These are phyloP conservation scores for Agriopis aurantiaria DNA, from an alignment of 2,888 invertebrate species.

Conservation along the genomic window DNA sequence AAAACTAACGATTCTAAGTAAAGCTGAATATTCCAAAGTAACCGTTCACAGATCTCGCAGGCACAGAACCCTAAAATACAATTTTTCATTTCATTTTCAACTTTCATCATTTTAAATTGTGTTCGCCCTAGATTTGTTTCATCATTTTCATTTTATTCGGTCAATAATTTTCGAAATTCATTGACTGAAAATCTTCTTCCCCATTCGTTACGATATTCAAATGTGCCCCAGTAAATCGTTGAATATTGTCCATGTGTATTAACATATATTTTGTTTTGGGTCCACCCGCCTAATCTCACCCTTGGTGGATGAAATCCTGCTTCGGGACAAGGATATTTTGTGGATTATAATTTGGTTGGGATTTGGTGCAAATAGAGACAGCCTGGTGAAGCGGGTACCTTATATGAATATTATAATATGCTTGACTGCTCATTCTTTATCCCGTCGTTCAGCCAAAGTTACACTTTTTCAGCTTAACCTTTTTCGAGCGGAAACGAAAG, in stretches of 20 bases:
- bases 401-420: neutral
- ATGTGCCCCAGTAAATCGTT: constrained; percentile 29
- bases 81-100: no score
- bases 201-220: constrained; percentile 21
- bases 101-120: neutral
- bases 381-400: neutral
- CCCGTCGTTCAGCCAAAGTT: no score
- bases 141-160: constrained; percentile 6
- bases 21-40: no score
- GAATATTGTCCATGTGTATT: constrained; percentile 37
- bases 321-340: constrained; percentile 38
- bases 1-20: no score
- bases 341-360: constrained; percentile 24
- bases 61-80: no score
- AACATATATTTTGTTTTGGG: constrained; percentile 42
- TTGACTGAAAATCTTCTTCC: constrained; percentile 15
- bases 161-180: constrained; percentile 30
- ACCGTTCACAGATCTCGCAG: no score
- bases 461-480: no score
- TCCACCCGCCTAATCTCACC: constrained; percentile 36
- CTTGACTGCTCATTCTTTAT: no score
- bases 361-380: neutral
- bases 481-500: no score
- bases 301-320: constrained; percentile 40
- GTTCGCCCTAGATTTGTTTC: neutral